Conservation (phyloP, 2,888 invertebrate genomes). For the Watsonalla cultraria region DNA sequence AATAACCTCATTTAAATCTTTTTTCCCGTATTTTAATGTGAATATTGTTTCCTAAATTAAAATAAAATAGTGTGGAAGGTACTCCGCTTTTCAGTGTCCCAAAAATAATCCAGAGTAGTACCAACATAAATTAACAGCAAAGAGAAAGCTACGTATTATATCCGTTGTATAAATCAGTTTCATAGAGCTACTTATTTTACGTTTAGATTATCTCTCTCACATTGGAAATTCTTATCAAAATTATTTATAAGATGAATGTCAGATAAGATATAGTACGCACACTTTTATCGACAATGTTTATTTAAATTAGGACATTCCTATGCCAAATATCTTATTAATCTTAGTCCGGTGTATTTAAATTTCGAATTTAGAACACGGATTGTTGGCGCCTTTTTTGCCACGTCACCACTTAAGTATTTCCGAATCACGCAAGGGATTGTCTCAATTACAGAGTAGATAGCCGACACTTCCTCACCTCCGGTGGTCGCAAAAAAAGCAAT, state of each 20-base stretch:
- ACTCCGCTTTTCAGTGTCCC: too few relatives aligned
- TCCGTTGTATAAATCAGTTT: background rate
- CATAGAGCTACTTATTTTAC: background rate
- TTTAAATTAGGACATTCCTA: background rate
- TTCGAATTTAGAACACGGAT: background rate
- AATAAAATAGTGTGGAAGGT: too few relatives aligned
- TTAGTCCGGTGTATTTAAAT: background rate
- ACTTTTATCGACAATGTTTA: background rate
- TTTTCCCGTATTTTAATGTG: too few relatives aligned
- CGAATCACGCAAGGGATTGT: constrained; percentile 46
- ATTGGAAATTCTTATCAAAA: background rate
- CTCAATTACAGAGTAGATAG: constrained; percentile 56
- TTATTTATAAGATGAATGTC: background rate
- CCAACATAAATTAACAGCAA: background rate
- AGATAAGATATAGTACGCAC: background rate
- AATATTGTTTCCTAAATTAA: too few relatives aligned
- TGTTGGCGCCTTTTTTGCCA: constrained; percentile 26
- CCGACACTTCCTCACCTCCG: constrained; percentile 46
- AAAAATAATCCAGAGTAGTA: too few relatives aligned
- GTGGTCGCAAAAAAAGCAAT: constrained; percentile 53
- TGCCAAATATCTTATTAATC: background rate
- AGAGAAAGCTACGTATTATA: background rate
- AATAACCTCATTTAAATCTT: background rate
- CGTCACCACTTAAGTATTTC: constrained; percentile 40
- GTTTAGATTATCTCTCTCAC: background rate